Conservation (phyloP, 2,888 invertebrate species). For the Pterostichus niger region DNA sequence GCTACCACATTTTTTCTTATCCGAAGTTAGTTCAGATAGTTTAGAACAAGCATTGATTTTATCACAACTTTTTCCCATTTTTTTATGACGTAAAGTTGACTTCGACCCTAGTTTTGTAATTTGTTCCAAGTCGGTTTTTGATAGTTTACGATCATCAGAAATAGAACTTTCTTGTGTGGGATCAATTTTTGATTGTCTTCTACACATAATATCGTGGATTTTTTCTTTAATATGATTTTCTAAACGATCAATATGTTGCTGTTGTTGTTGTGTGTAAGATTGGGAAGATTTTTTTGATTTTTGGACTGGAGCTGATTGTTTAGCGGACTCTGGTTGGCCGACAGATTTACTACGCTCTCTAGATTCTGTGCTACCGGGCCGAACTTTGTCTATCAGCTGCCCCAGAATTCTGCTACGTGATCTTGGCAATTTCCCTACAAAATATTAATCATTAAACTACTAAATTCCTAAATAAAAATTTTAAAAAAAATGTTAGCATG, state of each 20-base stretch:
- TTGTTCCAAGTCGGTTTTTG: constrained; percentile 74
- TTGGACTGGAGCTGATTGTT: constrained; percentile 70
- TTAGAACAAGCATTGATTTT: constrained; percentile 75
- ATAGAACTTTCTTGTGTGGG: constrained; percentile 62
- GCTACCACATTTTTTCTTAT: constrained; percentile 72
- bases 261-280: constrained; percentile 68
- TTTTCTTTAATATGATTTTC: constrained; percentile 78
- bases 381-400: constrained; percentile 80
- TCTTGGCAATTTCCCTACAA: constrained; percentile 75
- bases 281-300: constrained; percentile 64
- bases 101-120: constrained; percentile 74
- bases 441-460: constrained; percentile 22
- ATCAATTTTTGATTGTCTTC: constrained; percentile 72
- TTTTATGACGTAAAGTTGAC: constrained; percentile 75
- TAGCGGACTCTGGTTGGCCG: constrained; percentile 71
- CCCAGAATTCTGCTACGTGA: constrained; percentile 78
- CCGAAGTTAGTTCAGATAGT: constrained; percentile 72
- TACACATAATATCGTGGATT: constrained; percentile 76
- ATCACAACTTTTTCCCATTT: constrained; percentile 77
- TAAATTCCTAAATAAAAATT: constrained; percentile 2
- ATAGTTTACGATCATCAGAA: constrained; percentile 77
- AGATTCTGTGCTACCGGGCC: constrained; percentile 73
- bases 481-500: not conserved
- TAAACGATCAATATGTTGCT: constrained; percentile 75
- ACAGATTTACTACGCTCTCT: constrained; percentile 75